Conservation (phyloP, 2,888 invertebrate species). For the Hirtodrosophila duncani region DNA sequence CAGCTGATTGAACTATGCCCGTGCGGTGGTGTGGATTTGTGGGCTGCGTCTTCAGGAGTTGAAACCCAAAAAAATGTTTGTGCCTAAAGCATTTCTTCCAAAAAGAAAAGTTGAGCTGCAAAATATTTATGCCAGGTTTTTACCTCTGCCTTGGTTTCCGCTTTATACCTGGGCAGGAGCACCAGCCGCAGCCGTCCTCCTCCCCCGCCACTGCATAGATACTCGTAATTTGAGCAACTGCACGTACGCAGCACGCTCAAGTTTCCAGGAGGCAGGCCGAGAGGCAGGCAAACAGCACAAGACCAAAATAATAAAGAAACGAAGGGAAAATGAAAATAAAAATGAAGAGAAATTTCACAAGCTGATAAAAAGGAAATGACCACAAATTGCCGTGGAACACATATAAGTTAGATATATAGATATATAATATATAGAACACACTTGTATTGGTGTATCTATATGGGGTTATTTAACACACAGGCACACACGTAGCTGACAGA, state of each 20-base stretch:
- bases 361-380: constrained; percentile 72
- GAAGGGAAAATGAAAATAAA: constrained; percentile 8
- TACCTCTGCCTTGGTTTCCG: not conserved
- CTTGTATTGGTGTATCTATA: too few relatives aligned
- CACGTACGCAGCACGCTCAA: constrained; percentile 49
- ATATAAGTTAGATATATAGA: not conserved
- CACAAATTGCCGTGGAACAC: constrained; percentile 59
- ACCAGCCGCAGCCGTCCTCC: too few relatives aligned
- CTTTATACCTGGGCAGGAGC: not conserved
- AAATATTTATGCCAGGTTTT: constrained; percentile 42
- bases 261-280: constrained; percentile 30
- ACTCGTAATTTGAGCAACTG: constrained; percentile 50
- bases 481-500: too few relatives aligned
- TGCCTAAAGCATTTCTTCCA: constrained; percentile 20
- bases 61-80: too few relatives aligned
- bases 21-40: too few relatives aligned
- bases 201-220: constrained; percentile 8
- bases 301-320: constrained; percentile 1
- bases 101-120: constrained; percentile 26
- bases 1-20: too few relatives aligned
- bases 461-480: too few relatives aligned
- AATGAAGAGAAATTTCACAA: constrained; percentile 46
- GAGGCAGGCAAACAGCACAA: constrained; percentile 22
- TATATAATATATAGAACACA: not conserved
- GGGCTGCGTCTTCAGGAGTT: too few relatives aligned